Base-by-base conservation (phyloP, 2,888 invertebrate species). In the Norana najaformis region DNA sequence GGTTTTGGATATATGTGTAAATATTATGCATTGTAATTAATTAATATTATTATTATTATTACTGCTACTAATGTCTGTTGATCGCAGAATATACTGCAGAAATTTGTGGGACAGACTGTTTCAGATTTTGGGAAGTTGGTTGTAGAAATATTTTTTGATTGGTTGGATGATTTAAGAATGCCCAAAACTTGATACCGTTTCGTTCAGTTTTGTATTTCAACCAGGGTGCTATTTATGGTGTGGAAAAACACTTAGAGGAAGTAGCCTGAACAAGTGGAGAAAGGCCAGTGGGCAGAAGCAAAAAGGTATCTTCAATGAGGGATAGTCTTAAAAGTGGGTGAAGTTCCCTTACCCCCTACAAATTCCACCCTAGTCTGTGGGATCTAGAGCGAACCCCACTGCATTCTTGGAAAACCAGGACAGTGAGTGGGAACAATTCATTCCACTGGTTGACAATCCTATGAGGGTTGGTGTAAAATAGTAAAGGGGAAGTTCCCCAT, bases 161-260 rank as follows among this genome's bases (percentile, higher is more conserved):
- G 30, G 47, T 41, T 41, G 53, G n/a, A 30, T n/a, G 69, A n/a
- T 30, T 69, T 69, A 13, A 30, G n/a, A 30, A 30, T 69, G 30
- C 0, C 69, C 30, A 69, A n/a, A 30, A 13, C 30, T 69, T 69
- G 69, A 69, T 69, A n/a, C 69, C n/a, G 69, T 69, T n/a, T n/a
- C n/a, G 69, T 69, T 69, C n/a, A 69, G 69, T n/a, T 69, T 69
- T 69, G 69, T 69, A 69, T 69, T 69, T 69, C n/a, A 69, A 69
- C 8, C n/a, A 69, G 69, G 30, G 69, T 69, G 69, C 69, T 8
- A 69, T 69, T 69, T 69, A 5, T 0, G 69, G 6, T 30, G 30
- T 8, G 69, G 69, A 69, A 47, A n/a, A 16, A 5, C 4, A n/a
- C 11, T 69, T 5, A 8, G 3, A 13, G 69, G 11, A 69, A 69